Percentiles rank a stretch among this genome's conserved stretches.
Evolutionary conservation across 2,797 vertebrate species (phyloP).

Genomic region (Gymnothorax reevesii): DNA sequence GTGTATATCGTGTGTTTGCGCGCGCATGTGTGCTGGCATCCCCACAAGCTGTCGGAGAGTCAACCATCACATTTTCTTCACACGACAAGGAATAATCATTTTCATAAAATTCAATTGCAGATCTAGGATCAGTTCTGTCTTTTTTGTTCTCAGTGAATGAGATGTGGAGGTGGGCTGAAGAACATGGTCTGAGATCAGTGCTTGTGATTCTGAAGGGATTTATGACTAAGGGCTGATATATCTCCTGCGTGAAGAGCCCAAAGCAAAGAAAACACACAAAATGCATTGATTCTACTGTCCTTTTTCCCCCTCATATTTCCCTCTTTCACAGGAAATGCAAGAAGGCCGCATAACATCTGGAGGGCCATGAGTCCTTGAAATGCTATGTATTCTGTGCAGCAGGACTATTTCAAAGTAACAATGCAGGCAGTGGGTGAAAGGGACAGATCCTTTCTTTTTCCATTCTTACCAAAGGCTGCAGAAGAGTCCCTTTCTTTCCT

Average conservation of each 20-base stretch:
- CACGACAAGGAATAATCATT: not conserved
- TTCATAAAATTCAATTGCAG: no score
- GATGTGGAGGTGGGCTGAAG: no score
- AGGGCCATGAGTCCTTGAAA: not conserved
- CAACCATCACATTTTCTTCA: not conserved
- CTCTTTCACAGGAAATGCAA: not conserved
- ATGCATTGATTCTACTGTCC: not conserved
- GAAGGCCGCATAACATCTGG: not conserved
- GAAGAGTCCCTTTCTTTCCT: conserved; percentile 8
- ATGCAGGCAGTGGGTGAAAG: conserved; percentile 15
- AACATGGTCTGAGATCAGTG: no score
- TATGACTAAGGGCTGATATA: not conserved
- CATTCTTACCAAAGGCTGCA: not conserved
- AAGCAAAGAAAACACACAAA: not conserved
- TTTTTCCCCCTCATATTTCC: not conserved
- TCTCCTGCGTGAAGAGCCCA: not conserved
- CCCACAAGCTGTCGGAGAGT: not conserved
- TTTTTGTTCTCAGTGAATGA: no score
- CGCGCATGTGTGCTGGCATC: not conserved
- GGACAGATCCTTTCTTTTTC: conserved; percentile 3
- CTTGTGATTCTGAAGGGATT: no score
- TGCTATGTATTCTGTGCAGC: not conserved
- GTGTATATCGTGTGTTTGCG: not conserved
- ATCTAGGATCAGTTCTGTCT: no score
- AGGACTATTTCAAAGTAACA: conserved; percentile 19